Evolutionary conservation across 2,797 vertebrate species (phyloP), one percentile per base, ranked within the genome.

Genomic region (Stomatorhinus walkeri): DNA sequence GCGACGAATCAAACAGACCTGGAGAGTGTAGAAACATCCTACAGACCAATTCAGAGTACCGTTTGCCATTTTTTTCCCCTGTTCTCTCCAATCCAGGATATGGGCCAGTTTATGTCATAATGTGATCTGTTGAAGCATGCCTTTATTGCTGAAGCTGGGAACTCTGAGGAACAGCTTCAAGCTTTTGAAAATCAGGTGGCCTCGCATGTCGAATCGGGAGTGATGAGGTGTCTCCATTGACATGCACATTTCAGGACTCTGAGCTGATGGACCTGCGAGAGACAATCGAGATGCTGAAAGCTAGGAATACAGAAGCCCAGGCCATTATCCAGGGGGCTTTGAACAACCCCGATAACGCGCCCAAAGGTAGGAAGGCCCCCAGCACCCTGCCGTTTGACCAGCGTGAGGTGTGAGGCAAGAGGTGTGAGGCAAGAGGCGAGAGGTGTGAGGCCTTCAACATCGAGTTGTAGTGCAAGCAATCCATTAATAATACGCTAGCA

Each of bases 221-320:
- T 12, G 10, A n/a, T 48, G 43, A 48, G 36, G 9, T 28, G 10
- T 22, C 46, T 51, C 48, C 1, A 9, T 51, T 9, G 9, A 24
- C 43, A 10, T 84, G 19, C 19, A 5, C n/a, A 46, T 85, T 90
- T 8, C 90, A 99, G 98, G 98, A 99, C 91, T 95, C 96, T 0
- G 98, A 99, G 91, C 95, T 99, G 91, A 92, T 96, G 79, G 98
- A 99, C 85, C 93, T 99, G 89, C 96, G 96, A 91, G 98, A 99
- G 19, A 99, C 98, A 89, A 99, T 99, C 0, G 98, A 99, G 54
- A 95, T 96, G 81, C 93, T 99, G 90, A 97, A 97, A 93, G 94
- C 94, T 91, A 99, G 99, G 94, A 99, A 98, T 91, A 97, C 98
- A 0, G 98, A 99, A 91, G 97, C 98, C 72, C 98, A 99, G 83